A percentile compares a stretch with the other conserved stretches of the same genome.
phyloP scores from a whole-genome alignment of 2,113 vertebrate genomes.

The Myiozetetes cayanensis region DNA sequence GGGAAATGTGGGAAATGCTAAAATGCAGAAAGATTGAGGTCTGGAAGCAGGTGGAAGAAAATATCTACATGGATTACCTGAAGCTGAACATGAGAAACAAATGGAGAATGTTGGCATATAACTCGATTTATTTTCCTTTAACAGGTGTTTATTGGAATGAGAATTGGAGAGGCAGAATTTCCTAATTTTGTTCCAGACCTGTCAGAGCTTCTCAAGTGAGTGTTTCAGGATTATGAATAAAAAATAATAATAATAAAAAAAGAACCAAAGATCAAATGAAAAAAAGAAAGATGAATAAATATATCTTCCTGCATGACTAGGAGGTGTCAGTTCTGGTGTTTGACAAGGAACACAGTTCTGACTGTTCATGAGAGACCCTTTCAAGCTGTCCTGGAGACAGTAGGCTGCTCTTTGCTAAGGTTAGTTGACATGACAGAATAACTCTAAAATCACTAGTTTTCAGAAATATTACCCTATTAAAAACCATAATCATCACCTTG shows the following conservation, averaged over 20 bases:
- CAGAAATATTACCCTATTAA: neutral
- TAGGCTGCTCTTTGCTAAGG: conserved; percentile 9
- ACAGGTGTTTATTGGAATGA: conserved; percentile 33
- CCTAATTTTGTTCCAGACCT: conserved; percentile 19
- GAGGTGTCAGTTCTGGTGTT: neutral
- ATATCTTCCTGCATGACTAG: neutral
- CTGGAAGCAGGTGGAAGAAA: conserved; percentile 32
- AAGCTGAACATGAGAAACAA: conserved; percentile 11
- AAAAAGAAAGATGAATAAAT: conserved; percentile 16
- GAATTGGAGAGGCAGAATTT: neutral
- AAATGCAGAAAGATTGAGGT: conserved; percentile 6
- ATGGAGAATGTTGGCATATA: neutral
- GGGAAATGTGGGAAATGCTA: neutral
- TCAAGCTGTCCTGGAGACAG: conserved; percentile 32
- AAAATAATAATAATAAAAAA: neutral
- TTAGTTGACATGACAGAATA: conserved; percentile 17
- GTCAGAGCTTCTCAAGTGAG: neutral
- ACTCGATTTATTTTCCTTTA: conserved; percentile 25
- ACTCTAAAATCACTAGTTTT: neutral
- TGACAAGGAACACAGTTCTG: conserved; percentile 43
- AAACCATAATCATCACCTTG: conserved; percentile 7
- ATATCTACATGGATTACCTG: conserved; percentile 43
- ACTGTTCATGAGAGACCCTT: neutral
- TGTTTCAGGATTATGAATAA: neutral
- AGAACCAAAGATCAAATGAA: neutral